Base-by-base conservation (phyloP, 2,797 vertebrate genomes). In the Galago senegalensis region DNA sequence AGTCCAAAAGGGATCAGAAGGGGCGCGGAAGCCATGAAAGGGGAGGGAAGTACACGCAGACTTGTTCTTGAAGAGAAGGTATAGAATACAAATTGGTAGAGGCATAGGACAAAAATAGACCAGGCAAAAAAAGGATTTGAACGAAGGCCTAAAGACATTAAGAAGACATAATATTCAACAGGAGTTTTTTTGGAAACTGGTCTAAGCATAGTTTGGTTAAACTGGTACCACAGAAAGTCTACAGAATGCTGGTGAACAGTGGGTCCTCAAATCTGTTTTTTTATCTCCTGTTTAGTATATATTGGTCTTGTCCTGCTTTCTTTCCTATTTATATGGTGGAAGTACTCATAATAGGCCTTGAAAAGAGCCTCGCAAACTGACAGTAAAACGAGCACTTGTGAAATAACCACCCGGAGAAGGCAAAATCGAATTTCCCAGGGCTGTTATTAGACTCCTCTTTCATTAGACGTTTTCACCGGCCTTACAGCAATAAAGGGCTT, bases 321-420 rank as follows among this genome's bases (percentile, higher is more conserved):
- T 49, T 94, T 94, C 95, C 60, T 60, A 89, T 96, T 97, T 97
- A 92, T 85, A 79, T 97, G 91, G 93, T 70, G 96, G 83, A 90
- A 37, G 76, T 96, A 58, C 65, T 95, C 79, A 76, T 60, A 91
- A 77, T 92, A 97, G 93, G 18, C 37, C 67, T 95, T 93, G 53
- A 72, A 96, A 92, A 93, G 56, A 75, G 31, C 77, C 95, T 94
- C 97, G 79, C 93, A 89, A 69, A 8, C 79, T 91, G 31, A 79
- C 34, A 90, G 80, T 97, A 61, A 91, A 97, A 88, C 20, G 72
- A 49, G 46, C 53, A 31, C 43, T 89, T 89, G 58, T 20, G 72
- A 96, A 98, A 93, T 95, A 89, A 86, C 63, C 69, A 89, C 49
- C 2, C n/a, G 86, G 67, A 92, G 63, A 95, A 95, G 61, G 21